Percentiles rank a stretch among this genome's conserved stretches.
Evolutionary conservation across 2,113 vertebrate genomes (phyloP).

Genomic region (Eudyptes chrysolophus): DNA sequence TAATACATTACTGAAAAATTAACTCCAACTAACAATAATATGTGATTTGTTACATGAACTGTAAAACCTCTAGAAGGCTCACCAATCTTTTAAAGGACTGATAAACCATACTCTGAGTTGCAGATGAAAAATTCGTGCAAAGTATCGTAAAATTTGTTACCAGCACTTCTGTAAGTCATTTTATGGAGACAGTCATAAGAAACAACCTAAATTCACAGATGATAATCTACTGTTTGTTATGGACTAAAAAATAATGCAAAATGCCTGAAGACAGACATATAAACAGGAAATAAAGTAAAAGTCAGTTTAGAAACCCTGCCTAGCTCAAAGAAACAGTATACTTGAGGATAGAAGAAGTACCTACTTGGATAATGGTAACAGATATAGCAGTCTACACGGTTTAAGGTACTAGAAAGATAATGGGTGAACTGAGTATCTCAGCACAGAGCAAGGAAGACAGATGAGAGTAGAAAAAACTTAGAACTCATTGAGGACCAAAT

Average conservation of each 20-base stretch:
- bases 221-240: background rate
- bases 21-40: background rate
- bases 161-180: background rate
- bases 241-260: background rate
- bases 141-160: background rate
- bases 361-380: background rate
- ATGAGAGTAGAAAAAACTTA: background rate
- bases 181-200: background rate
- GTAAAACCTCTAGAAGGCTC: background rate
- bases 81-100: background rate
- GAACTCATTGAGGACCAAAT: background rate
- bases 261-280: background rate
- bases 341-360: background rate
- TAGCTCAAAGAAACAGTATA: background rate
- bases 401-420: background rate
- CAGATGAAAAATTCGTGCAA: background rate
- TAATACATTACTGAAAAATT: background rate
- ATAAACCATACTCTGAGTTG: background rate
- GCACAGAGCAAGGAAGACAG: background rate
- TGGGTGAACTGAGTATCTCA: background rate
- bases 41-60: background rate
- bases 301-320: background rate
- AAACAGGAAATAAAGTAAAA: background rate
- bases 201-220: background rate
- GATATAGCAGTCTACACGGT: rapidly evolving